Conservation (phyloP, 2,797 vertebrate species). For the Coendou prehensilis region DNA sequence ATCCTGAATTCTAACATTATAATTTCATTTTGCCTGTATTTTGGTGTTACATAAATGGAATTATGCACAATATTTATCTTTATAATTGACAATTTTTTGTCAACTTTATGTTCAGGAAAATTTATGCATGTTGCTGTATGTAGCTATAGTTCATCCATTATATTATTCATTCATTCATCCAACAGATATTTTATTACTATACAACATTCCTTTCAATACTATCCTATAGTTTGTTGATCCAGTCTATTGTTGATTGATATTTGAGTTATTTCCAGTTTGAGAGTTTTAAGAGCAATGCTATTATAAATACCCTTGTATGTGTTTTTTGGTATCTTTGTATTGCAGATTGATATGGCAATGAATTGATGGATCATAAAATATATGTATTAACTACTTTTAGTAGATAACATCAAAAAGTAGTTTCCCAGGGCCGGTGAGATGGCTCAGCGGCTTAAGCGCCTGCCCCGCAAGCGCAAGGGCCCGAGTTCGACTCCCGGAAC, state of each 20-base stretch:
- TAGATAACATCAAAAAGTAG: neutral
- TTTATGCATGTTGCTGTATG: neutral
- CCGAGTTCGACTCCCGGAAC: no score
- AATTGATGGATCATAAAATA: neutral
- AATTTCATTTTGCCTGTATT: neutral
- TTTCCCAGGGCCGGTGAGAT: no score
- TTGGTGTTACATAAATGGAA: neutral
- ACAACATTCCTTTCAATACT: neutral
- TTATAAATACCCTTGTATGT: neutral
- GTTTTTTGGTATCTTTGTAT: neutral
- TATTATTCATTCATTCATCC: neutral
- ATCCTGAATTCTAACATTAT: neutral
- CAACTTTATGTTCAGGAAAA: neutral
- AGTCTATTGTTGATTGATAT: neutral
- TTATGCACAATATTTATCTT: neutral
- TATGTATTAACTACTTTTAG: neutral
- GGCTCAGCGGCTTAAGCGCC: no score
- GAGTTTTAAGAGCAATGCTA: neutral
- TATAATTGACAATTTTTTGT: neutral
- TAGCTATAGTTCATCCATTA: neutral
- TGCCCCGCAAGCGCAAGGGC: no score
- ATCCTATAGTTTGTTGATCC: neutral
- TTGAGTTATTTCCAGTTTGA: neutral
- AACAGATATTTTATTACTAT: neutral
- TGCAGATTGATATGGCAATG: neutral